Evolutionary conservation across 2,113 vertebrate genomes (phyloP).

Genomic region (Nerophis ophidion): DNA sequence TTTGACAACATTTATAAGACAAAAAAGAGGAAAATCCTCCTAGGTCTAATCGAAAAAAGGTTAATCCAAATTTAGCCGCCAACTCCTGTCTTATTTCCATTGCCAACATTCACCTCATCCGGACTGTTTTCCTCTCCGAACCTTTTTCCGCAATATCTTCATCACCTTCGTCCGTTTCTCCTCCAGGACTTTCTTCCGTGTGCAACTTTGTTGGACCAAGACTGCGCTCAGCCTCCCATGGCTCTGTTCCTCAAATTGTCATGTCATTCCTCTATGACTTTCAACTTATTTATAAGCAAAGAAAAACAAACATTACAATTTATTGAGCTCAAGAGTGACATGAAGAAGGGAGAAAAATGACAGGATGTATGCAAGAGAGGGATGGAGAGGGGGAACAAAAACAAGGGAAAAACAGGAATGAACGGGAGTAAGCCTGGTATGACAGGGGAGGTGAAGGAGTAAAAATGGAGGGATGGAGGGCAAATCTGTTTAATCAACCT

Average conservation of each 20-base stretch:
- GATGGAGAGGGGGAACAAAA: conserved; percentile 14
- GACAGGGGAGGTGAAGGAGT: conserved; percentile 52
- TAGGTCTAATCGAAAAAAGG: too few relatives aligned
- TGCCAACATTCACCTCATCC: conserved; percentile 19
- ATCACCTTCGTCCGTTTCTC: conserved; percentile 4
- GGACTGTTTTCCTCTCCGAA: not conserved
- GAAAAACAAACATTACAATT: conserved; percentile 55
- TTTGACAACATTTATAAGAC: too few relatives aligned
- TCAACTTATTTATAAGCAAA: conserved; percentile 60
- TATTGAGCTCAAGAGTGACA: conserved; percentile 40
- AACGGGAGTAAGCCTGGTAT: conserved; percentile 39
- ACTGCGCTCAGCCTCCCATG: conserved; percentile 30
- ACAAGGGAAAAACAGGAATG: conserved; percentile 42
- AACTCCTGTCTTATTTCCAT: conserved; percentile 9
- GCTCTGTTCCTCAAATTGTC: conserved; percentile 43
- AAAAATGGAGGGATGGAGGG: conserved; percentile 37
- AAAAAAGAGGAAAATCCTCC: too few relatives aligned
- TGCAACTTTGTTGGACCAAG: conserved; percentile 43
- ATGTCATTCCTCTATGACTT: conserved; percentile 37
- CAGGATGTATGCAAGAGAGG: conserved; percentile 24
- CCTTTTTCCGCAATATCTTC: not conserved
- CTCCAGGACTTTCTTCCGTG: conserved; percentile 11
- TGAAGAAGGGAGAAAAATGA: conserved; percentile 13
- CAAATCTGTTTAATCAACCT: conserved; percentile 53
- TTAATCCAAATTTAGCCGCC: not conserved